These are phyloP conservation scores for Heteromyza rotundicornis DNA, from an alignment of 2,888 invertebrate species.

Conservation along the genomic window DNA sequence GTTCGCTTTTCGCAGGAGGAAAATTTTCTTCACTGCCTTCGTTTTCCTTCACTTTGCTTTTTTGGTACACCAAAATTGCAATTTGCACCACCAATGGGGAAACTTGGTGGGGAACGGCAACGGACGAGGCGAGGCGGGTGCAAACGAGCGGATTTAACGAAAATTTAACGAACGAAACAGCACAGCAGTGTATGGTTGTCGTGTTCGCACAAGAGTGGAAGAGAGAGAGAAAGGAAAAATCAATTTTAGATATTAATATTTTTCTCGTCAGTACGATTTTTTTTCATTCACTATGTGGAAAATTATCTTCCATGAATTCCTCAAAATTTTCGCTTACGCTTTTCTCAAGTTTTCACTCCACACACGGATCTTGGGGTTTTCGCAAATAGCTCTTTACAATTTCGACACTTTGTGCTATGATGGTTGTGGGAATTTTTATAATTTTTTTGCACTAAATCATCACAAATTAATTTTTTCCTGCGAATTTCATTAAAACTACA, in stretches of 20 bases:
- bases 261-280: slow-evolving; percentile 17
- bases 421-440: slow-evolving; percentile 22
- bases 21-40: slow-evolving; percentile 35
- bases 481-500: slow-evolving; percentile 21
- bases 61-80: slow-evolving; percentile 62
- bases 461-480: slow-evolving; percentile 19
- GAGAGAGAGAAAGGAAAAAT: slow-evolving; percentile 33
- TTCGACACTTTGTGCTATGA: slow-evolving; percentile 26
- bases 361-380: slow-evolving; percentile 16
- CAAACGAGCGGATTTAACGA: slow-evolving; percentile 13
- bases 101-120: slow-evolving; percentile 42
- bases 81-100: slow-evolving; percentile 54
- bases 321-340: slow-evolving; percentile 29
- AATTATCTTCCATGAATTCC: slow-evolving; percentile 22
- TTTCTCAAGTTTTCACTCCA: slow-evolving; percentile 30
- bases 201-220: slow-evolving; percentile 29
- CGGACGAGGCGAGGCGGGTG: slow-evolving; percentile 10
- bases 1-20: slow-evolving; percentile 24
- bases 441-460: slow-evolving; percentile 21
- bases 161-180: slow-evolving; percentile 26
- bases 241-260: slow-evolving; percentile 33
- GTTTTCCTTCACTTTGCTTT: slow-evolving; percentile 46
- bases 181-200: slow-evolving; percentile 21
- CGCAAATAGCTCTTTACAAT: slow-evolving; percentile 9
- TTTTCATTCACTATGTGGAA: slow-evolving; percentile 13